Conservation (phyloP, 2,113 vertebrate genomes). For the Capreolus pygargus region DNA sequence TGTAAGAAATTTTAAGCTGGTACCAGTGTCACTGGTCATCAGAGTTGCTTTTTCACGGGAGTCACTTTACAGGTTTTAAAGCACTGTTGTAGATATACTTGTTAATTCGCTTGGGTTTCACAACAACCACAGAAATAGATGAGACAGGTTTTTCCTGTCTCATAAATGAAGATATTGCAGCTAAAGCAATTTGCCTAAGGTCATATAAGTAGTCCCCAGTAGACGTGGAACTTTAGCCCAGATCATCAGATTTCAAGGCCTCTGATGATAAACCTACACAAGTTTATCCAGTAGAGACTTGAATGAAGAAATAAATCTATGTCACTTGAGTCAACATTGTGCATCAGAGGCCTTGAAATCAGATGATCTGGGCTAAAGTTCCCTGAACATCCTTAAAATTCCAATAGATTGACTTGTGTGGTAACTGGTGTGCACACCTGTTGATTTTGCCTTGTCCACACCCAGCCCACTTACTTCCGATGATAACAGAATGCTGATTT, state of each 20-base stretch:
- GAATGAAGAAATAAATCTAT: background rate
- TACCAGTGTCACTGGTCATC: background rate
- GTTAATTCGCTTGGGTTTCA: background rate
- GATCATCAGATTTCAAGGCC: background rate
- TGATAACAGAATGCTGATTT: background rate
- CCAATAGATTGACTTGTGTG: background rate
- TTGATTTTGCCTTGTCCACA: background rate
- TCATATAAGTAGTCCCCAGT: background rate
- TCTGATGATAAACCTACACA: background rate
- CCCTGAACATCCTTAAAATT: background rate
- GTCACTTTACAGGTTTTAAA: background rate
- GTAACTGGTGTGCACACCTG: background rate
- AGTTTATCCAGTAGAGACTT: background rate
- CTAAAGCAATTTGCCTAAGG: background rate
- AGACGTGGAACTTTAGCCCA: background rate
- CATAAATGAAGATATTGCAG: background rate
- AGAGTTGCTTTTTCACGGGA: background rate
- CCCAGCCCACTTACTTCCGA: background rate
- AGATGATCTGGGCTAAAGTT: background rate
- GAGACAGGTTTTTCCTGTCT: background rate
- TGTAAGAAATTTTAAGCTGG: background rate
- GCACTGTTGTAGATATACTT: background rate
- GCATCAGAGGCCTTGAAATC: background rate
- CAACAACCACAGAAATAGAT: background rate
- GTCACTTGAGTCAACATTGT: background rate